These are phyloP conservation scores for Sipha maydis DNA, from an alignment of 2,888 invertebrate genomes.

Conservation along the genomic window DNA sequence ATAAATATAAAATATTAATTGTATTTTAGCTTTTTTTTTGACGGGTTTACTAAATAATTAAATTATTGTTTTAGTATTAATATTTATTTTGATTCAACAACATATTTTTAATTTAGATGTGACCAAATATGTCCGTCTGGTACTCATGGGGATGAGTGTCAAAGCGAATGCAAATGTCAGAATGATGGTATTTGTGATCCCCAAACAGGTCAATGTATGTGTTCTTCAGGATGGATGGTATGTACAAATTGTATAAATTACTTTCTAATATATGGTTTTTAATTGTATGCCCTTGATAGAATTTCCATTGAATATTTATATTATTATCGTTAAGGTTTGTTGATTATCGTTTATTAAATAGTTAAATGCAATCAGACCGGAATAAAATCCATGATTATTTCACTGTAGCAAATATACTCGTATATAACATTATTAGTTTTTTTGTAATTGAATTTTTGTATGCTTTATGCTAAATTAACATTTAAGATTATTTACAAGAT, in stretches of 20 bases:
- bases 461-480: background rate
- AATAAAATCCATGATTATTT: slow-evolving; percentile 46
- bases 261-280: background rate
- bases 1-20: background rate
- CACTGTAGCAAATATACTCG: slow-evolving; percentile 3
- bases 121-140: slow-evolving; percentile 79
- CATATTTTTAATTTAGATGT: slow-evolving; percentile 59
- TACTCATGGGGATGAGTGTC: slow-evolving; percentile 85
- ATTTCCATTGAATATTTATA: background rate
- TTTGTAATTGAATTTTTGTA: background rate
- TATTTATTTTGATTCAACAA: slow-evolving; percentile 65
- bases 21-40: background rate
- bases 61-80: background rate
- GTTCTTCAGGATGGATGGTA: slow-evolving; percentile 79
- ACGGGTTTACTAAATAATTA: background rate
- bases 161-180: slow-evolving; percentile 79
- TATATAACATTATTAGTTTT: background rate
- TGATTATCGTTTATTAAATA: slow-evolving; percentile 12
- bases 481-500: background rate
- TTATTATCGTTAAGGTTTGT: background rate
- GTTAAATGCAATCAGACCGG: slow-evolving; percentile 42
- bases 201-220: slow-evolving; percentile 82
- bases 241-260: background rate
- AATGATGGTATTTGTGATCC: slow-evolving; percentile 91
- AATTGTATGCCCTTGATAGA: background rate